Evolutionary conservation across 2,113 vertebrate genomes (phyloP).

Genomic region (Oncorhynchus clarkii): DNA sequence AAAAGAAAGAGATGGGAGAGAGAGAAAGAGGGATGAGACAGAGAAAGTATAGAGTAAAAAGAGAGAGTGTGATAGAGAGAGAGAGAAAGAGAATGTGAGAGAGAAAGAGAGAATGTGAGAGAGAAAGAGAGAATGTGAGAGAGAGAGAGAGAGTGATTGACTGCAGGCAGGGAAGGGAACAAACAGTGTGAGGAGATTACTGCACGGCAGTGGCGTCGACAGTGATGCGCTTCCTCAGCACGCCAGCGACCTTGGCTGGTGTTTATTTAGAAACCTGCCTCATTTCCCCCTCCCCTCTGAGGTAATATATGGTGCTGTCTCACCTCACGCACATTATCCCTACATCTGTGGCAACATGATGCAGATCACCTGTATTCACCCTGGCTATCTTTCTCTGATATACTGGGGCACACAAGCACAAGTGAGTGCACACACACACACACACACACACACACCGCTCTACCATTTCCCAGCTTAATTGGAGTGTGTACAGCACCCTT

Average conservation of each 20-base stretch:
- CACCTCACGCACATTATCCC: conserved; percentile 52
- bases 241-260: conserved; percentile 51
- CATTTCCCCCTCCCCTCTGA: conserved; percentile 44
- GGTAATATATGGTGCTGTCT: conserved; percentile 48
- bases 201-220: conserved; percentile 39
- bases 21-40: too few relatives aligned
- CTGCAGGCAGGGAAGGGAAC: conserved; percentile 32
- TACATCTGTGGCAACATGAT: conserved; percentile 38
- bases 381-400: conserved; percentile 28
- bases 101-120: too few relatives aligned
- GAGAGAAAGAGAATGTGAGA: too few relatives aligned
- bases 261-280: conserved; percentile 64
- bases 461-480: conserved; percentile 57
- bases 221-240: conserved; percentile 38
- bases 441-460: not conserved
- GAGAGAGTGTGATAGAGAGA: too few relatives aligned
- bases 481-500: conserved; percentile 55
- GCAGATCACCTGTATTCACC: conserved; percentile 13
- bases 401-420: conserved; percentile 24
- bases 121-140: too few relatives aligned
- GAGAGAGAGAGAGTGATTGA: too few relatives aligned
- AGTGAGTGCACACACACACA: not conserved
- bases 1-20: too few relatives aligned
- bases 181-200: conserved; percentile 54
- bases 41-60: too few relatives aligned